Conservation (phyloP, 1,140 invertebrate genomes). For the Zaprionus nigranus region DNA sequence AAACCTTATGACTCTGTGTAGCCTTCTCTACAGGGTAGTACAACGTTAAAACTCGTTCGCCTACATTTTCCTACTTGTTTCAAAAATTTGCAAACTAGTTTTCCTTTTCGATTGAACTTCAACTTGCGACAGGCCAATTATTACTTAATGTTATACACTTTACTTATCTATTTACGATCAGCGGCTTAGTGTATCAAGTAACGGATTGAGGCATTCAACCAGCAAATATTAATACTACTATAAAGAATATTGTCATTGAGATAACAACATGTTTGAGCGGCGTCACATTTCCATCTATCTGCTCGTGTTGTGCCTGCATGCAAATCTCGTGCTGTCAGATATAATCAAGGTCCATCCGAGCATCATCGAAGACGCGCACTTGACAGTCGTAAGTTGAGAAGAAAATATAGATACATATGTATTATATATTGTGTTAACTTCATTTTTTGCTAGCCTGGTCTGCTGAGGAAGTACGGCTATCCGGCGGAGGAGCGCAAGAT, state of each 20-base stretch:
- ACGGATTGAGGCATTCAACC: neutral
- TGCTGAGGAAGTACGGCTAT: slow-evolving; percentile 86
- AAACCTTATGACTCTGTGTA: neutral
- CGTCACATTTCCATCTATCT: slow-evolving; percentile 15
- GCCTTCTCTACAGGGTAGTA: neutral
- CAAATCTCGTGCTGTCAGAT: slow-evolving; percentile 4
- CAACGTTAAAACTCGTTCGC: neutral
- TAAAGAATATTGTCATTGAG: neutral
- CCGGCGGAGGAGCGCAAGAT: slow-evolving; percentile 85
- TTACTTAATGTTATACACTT: neutral
- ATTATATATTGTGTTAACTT: neutral
- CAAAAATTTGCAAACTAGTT: slow-evolving; percentile 28
- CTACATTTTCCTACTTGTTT: neutral
- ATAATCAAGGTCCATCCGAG: slow-evolving; percentile 16
- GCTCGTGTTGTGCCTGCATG: slow-evolving; percentile 22
- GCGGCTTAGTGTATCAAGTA: slow-evolving; percentile 6
- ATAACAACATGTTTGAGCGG: slow-evolving; percentile 14
- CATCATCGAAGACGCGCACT: slow-evolving; percentile 36
- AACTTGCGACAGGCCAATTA: slow-evolving; percentile 33
- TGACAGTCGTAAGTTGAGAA: slow-evolving; percentile 22
- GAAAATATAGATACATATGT: neutral
- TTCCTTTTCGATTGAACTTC: slow-evolving; percentile 28
- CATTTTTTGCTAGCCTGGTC: slow-evolving; percentile 48
- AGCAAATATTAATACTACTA: neutral
- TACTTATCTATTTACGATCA: neutral